Conservation (phyloP, 2,113 vertebrate species). For the Ameiurus melas region DNA sequence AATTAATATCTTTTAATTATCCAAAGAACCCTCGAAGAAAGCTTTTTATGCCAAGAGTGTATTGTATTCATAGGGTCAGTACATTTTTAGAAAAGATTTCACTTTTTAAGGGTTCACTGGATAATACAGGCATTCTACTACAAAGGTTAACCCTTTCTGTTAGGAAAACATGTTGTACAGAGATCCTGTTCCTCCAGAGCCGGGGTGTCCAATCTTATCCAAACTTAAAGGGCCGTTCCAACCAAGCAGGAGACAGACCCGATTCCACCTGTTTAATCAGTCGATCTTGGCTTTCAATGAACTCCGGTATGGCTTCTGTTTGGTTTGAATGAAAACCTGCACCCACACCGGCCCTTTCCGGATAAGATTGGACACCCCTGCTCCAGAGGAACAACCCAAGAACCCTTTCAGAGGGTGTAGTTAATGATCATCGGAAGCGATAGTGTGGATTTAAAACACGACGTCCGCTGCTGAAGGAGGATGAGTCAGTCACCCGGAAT, state of each 20-base stretch:
- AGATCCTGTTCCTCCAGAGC: not conserved
- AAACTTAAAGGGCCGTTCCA: too few relatives aligned
- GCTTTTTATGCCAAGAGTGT: too few relatives aligned
- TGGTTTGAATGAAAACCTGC: too few relatives aligned
- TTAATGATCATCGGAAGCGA: not conserved
- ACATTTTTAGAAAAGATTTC: not conserved
- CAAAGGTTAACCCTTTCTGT: not conserved
- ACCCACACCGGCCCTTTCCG: too few relatives aligned
- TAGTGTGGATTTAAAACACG: not conserved
- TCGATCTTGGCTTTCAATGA: too few relatives aligned
- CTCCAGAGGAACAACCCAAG: not conserved
- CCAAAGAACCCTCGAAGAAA: too few relatives aligned
- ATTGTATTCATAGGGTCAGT: not conserved
- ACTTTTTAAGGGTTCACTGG: not conserved
- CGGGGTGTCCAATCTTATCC: too few relatives aligned
- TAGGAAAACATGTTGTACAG: not conserved
- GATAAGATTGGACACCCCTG: too few relatives aligned
- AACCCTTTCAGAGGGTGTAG: not conserved
- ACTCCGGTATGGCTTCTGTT: too few relatives aligned
- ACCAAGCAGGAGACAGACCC: too few relatives aligned
- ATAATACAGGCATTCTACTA: not conserved
- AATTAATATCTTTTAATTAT: too few relatives aligned
- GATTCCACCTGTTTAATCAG: too few relatives aligned
- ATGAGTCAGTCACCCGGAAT: slow-evolving; percentile 3
- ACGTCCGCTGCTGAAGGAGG: not conserved